A percentile compares a stretch with the other conserved stretches of the same genome.
These are phyloP conservation scores for Xestia sexstrigata DNA, from an alignment of 2,888 invertebrate species.

Conservation along the genomic window DNA sequence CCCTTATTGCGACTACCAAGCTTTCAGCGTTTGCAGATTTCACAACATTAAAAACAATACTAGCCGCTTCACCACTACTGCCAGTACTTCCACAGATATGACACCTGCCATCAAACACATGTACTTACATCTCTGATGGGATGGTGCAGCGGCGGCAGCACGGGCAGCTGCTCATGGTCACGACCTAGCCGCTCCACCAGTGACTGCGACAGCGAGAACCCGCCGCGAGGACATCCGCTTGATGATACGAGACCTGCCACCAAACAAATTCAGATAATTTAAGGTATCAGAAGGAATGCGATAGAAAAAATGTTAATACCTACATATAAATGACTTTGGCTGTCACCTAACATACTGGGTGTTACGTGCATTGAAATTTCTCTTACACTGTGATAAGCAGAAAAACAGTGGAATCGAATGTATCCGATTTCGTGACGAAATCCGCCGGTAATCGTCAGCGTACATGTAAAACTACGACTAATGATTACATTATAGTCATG, in stretches of 20 bases:
- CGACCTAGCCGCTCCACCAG: slow-evolving; percentile 81
- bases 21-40: neutral
- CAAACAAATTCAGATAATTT: slow-evolving; percentile 1
- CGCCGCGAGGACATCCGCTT: slow-evolving; percentile 81
- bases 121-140: slow-evolving; percentile 83
- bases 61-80: neutral
- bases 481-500: neutral
- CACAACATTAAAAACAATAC: neutral
- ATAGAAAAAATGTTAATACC: neutral
- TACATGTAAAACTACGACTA: neutral
- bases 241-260: slow-evolving; percentile 78
- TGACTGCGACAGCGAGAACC: slow-evolving; percentile 80
- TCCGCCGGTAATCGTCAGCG: neutral
- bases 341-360: neutral
- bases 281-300: neutral
- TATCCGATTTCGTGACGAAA: neutral
- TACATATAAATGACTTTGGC: neutral
- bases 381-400: neutral
- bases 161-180: slow-evolving; percentile 80
- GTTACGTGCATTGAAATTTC: neutral
- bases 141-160: slow-evolving; percentile 80
- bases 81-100: neutral
- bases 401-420: neutral
- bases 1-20: neutral
- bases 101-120: neutral